Evolutionary conservation across 2,888 invertebrate genomes (phyloP).

Genomic region (Apoderus coryli): DNA sequence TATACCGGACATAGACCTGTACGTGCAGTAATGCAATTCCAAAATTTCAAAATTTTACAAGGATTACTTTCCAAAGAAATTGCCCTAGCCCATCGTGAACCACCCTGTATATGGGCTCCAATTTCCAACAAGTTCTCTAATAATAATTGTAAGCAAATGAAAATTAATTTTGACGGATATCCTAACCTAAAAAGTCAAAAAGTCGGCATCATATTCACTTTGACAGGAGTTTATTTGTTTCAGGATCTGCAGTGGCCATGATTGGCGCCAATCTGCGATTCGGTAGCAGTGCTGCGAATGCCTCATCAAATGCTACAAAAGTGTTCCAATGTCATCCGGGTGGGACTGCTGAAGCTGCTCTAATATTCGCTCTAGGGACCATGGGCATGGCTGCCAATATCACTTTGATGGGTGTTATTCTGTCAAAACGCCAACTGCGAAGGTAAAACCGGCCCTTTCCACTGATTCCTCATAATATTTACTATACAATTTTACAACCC

Average conservation of each 20-base stretch:
- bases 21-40: too few relatives aligned
- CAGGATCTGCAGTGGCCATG: constrained; percentile 63
- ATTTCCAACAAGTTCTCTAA: too few relatives aligned
- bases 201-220: too few relatives aligned
- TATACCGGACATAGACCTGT: too few relatives aligned
- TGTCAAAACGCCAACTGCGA: constrained; percentile 63
- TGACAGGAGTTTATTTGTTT: constrained; percentile 15
- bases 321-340: constrained; percentile 69
- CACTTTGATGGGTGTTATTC: constrained; percentile 65
- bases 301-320: constrained; percentile 51
- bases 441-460: constrained; percentile 37
- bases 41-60: too few relatives aligned
- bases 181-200: too few relatives aligned
- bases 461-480: not conserved
- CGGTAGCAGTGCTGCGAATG: constrained; percentile 52
- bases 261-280: constrained; percentile 63
- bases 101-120: too few relatives aligned
- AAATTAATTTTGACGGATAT: too few relatives aligned
- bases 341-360: constrained; percentile 63
- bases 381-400: constrained; percentile 72
- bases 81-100: too few relatives aligned
- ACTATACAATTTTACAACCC: too few relatives aligned
- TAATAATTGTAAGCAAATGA: too few relatives aligned
- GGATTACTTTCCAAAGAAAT: too few relatives aligned
- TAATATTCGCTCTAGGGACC: constrained; percentile 60